phyloP scores from a whole-genome alignment of 2,888 invertebrate genomes.

The Yponomeuta plumbellus region DNA sequence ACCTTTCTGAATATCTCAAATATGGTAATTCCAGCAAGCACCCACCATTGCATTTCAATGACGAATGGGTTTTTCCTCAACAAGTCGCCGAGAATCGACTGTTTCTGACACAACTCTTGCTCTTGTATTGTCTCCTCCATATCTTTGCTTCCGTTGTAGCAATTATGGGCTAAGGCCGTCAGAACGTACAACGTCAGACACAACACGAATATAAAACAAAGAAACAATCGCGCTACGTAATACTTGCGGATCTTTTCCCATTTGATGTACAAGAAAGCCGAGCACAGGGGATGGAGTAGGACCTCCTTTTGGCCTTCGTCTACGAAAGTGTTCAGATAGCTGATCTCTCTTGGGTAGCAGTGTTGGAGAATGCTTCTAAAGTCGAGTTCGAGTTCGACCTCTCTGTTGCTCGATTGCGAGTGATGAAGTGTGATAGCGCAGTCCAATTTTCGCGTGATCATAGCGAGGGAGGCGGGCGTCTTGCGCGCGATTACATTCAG shows the following conservation, averaged over 20 bases:
- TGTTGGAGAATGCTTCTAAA: constrained; percentile 89
- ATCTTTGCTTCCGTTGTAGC: constrained; percentile 88
- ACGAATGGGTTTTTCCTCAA: constrained; percentile 84
- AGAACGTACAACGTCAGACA: constrained; percentile 89
- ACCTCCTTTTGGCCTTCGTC: constrained; percentile 93
- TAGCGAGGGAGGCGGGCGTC: constrained; percentile 89
- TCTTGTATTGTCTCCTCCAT: constrained; percentile 84
- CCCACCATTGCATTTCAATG: constrained; percentile 90
- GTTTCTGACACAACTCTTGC: constrained; percentile 85
- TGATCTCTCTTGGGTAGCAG: constrained; percentile 89
- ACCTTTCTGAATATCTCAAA: constrained; percentile 88
- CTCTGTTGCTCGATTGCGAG: constrained; percentile 86
- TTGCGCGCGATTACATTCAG: constrained; percentile 90
- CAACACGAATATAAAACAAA: constrained; percentile 87
- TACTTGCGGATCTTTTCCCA: constrained; percentile 94
- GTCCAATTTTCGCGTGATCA: constrained; percentile 88
- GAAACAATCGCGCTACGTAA: constrained; percentile 86
- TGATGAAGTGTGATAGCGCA: constrained; percentile 87
- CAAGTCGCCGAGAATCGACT: constrained; percentile 85
- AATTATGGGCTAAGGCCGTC: constrained; percentile 89
- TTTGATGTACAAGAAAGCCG: constrained; percentile 90
- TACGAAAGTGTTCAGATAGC: constrained; percentile 90
- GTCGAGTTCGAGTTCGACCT: constrained; percentile 88
- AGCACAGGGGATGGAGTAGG: constrained; percentile 89
- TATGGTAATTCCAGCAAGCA: constrained; percentile 85